Evolutionary conservation across 2,113 vertebrate species (phyloP).

Genomic region (Alethe castanea): DNA sequence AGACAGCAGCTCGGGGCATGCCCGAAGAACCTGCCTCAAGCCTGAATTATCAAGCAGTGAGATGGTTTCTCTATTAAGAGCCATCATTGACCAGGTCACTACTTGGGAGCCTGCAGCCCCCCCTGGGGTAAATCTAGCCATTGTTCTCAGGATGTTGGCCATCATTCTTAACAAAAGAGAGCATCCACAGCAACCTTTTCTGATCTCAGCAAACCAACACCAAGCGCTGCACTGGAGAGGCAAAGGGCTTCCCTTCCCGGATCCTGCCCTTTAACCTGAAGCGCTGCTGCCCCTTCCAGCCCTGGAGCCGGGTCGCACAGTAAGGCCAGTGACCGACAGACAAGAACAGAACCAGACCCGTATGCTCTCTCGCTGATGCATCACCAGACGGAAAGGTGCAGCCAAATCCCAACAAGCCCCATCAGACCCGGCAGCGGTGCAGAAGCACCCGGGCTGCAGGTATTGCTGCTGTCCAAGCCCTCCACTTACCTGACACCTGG

Average conservation of each 20-base stretch:
- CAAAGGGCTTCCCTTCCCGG: background rate
- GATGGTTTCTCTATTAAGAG: background rate
- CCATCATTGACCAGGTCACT: background rate
- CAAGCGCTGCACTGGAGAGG: background rate
- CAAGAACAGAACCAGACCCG: background rate
- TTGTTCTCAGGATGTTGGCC: background rate
- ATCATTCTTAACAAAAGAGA: background rate
- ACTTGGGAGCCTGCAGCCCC: background rate
- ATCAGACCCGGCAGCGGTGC: fast-evolving
- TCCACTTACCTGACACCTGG: background rate
- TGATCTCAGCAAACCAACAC: background rate
- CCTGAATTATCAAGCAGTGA: background rate
- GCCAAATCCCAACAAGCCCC: background rate
- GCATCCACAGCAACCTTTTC: background rate
- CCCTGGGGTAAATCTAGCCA: background rate
- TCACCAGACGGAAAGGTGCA: background rate
- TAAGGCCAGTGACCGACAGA: fast-evolving
- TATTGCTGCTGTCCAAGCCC: background rate
- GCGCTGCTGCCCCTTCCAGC: background rate
- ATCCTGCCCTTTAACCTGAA: background rate
- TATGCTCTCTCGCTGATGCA: fast-evolving
- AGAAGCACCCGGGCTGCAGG: background rate
- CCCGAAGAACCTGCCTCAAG: background rate
- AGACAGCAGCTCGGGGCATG: background rate
- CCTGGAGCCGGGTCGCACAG: fast-evolving